These are phyloP conservation scores for Drosophila niveifrons DNA, from an alignment of 2,888 invertebrate genomes.

Conservation along the genomic window DNA sequence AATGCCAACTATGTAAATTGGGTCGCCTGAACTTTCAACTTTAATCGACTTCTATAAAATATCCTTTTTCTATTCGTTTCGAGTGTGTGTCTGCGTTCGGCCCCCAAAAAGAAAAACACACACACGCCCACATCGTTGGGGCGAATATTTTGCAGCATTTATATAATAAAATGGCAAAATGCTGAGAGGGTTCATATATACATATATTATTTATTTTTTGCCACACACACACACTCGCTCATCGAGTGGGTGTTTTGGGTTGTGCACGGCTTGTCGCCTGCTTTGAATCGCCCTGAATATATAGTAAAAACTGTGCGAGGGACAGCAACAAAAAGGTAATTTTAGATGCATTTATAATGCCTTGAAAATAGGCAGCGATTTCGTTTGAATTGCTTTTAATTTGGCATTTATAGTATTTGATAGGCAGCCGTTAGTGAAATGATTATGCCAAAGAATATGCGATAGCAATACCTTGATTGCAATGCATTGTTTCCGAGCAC, in stretches of 20 bases:
- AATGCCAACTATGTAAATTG: conserved; percentile 41
- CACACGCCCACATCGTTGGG: conserved; percentile 29
- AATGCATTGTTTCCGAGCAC: neutral
- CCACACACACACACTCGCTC: conserved; percentile 23
- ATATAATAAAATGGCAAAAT: conserved; percentile 53
- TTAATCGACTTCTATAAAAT: conserved; percentile 39
- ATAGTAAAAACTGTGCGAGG: conserved; percentile 7
- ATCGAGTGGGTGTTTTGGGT: conserved; percentile 39
- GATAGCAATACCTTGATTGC: neutral
- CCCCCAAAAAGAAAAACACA: conserved; percentile 5
- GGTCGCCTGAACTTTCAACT: conserved; percentile 55
- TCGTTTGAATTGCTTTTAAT: conserved; percentile 63
- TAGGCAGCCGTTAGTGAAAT: neutral
- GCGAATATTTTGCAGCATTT: conserved; percentile 49
- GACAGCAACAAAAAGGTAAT: conserved; percentile 6
- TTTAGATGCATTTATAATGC: conserved; percentile 58
- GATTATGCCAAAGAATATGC: neutral
- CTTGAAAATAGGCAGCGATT: conserved; percentile 40
- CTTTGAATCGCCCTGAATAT: conserved; percentile 29
- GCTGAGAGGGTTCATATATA: conserved; percentile 32
- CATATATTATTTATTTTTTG: conserved; percentile 15
- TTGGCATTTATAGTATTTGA: conserved; percentile 39
- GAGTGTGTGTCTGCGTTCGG: neutral
- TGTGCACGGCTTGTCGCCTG: conserved; percentile 53
- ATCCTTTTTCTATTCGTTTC: conserved; percentile 11